phyloP scores from a whole-genome alignment of 53 echinoderm and acorn worm genomes.

The Apostichopus leukothele region DNA sequence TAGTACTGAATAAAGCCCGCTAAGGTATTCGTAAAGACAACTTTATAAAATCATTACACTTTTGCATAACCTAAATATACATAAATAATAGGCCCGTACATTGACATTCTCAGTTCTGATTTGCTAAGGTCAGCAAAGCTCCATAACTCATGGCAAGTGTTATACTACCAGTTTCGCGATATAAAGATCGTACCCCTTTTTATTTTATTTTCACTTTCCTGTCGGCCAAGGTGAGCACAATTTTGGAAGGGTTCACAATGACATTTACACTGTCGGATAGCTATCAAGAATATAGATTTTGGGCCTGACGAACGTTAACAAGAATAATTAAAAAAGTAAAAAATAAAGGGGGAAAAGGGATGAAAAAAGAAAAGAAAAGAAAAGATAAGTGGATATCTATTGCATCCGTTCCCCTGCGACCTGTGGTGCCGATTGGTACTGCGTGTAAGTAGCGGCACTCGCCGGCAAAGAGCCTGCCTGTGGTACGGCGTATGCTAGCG shows the following conservation, averaged over 20 bases:
- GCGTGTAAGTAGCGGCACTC: conserved; percentile 30
- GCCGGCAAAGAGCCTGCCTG: conserved; percentile 35
- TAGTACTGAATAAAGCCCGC: too few species aligned
- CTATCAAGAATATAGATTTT: neutral
- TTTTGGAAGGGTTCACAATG: neutral
- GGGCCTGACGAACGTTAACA: conserved; percentile 23
- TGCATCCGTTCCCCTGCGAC: conserved; percentile 48
- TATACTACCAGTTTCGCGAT: too few species aligned
- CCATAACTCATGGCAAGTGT: too few species aligned
- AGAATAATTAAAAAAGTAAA: conserved; percentile 8
- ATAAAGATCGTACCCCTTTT: too few species aligned
- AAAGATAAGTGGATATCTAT: neutral
- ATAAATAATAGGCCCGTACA: too few species aligned
- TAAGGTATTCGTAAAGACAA: too few species aligned
- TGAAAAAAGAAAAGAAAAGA: neutral
- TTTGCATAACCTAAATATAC: too few species aligned
- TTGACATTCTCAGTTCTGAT: too few species aligned
- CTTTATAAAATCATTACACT: too few species aligned
- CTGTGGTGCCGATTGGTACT: conserved; percentile 39
- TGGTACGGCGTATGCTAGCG: conserved; percentile 33
- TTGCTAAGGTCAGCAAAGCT: too few species aligned
- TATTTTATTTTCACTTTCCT: too few species aligned
- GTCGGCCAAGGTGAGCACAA: too few species aligned
- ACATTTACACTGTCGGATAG: neutral
- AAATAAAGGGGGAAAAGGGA: neutral